Evolutionary conservation across 2,888 invertebrate species (phyloP), one percentile per base, ranked within the genome.

Genomic region (Linnaemya tessellans): DNA sequence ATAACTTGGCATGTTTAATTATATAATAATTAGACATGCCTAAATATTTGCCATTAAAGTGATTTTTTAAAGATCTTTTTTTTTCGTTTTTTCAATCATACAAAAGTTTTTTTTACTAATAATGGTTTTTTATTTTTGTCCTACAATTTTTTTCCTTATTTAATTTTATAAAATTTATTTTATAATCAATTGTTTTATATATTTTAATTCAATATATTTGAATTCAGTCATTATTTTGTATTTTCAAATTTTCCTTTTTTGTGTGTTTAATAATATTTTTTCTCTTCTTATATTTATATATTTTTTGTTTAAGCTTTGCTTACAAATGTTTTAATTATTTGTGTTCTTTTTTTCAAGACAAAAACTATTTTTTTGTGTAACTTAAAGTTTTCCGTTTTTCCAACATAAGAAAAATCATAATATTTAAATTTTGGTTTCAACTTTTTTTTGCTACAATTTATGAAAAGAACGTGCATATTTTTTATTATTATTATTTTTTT

Each of bases 141-240:
- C 51, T 71, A 49, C 78, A 71, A 64, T 67, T 79, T 49, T 51
- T 68, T 46, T 49, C n/a, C 54, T 64, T 49, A 74, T 70, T 58
- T 78, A 49, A 65, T 75, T 79, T 80, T 77, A 79, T 78, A 80
- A 80, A 80, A 79, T 81, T 85, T 85, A 51, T n/a, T 79, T 85
- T 85, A 65, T 74, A 68, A 84, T 85, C 85, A 85, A 82, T 68
- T 79, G 75, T 60, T 75, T 80, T 80, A 71, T 79, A 43, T 83
- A 81, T 85, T 87, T 78, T 87, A 81, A 84, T 80, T 75, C 83
- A 81, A 80, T 83, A 70, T 58, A 64, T 67, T 87, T 80, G 83
- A 71, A 86, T 87, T 86, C 87, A 88, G 87, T 83, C 88, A 88
- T 87, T 87, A 88, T 87, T 88, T 89, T 88, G 87, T 87, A 89